Evolutionary conservation across 2,888 invertebrate species (phyloP).

Genomic region (Drosophila greeni): DNA sequence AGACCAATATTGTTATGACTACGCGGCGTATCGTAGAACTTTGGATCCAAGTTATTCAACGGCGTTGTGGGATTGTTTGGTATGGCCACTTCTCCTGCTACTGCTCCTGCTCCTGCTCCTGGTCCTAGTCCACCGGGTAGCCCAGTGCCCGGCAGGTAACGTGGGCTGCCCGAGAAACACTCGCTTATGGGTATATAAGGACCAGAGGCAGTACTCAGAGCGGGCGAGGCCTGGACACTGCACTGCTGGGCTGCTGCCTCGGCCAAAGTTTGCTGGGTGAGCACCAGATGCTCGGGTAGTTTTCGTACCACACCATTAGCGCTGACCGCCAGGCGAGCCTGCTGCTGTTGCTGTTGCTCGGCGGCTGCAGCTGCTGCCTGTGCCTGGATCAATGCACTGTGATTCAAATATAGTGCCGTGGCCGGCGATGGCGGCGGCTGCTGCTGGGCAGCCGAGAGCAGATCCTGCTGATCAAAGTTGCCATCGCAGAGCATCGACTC

Average conservation of each 20-base stretch:
- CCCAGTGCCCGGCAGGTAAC: constrained; percentile 59
- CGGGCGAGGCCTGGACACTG: constrained; percentile 81
- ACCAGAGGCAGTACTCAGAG: constrained; percentile 84
- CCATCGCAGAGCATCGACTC: constrained; percentile 75
- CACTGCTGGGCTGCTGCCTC: constrained; percentile 65
- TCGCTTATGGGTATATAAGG: constrained; percentile 96
- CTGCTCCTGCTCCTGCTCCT: not conserved
- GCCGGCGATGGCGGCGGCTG: constrained; percentile 68
- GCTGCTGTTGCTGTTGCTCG: constrained; percentile 47
- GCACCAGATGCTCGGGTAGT: constrained; percentile 78
- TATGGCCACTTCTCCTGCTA: constrained; percentile 29
- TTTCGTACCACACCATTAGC: constrained; percentile 76
- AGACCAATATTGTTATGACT: constrained; percentile 78
- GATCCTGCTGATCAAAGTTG: constrained; percentile 68
- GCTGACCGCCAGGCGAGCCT: constrained; percentile 65
- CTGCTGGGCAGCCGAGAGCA: constrained; percentile 64
- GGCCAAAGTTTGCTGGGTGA: constrained; percentile 73
- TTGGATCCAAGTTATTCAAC: constrained; percentile 80
- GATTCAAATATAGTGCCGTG: constrained; percentile 69
- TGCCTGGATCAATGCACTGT: constrained; percentile 62
- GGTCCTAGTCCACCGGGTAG: not conserved
- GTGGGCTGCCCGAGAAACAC: constrained; percentile 89
- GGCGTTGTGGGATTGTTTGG: constrained; percentile 75
- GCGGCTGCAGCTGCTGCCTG: constrained; percentile 50
- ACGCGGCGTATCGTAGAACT: constrained; percentile 80